These are phyloP conservation scores for Heliconius himera DNA, from an alignment of 1,140 invertebrate species.

Conservation along the genomic window DNA sequence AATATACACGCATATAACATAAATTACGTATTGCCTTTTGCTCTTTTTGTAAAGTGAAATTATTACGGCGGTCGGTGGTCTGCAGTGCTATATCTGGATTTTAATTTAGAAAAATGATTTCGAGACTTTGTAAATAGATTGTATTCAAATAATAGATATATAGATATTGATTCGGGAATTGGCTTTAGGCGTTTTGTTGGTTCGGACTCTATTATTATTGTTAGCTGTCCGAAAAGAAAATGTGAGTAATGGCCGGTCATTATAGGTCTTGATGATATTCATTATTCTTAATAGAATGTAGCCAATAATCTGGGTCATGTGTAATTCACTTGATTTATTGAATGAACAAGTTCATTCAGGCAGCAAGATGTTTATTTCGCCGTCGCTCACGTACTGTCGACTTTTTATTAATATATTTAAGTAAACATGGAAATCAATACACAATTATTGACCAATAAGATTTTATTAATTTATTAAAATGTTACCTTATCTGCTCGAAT, in stretches of 20 bases:
- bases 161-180: slow-evolving; percentile 59
- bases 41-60: slow-evolving; percentile 76
- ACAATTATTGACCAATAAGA: slow-evolving; percentile 58
- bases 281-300: slow-evolving; percentile 44
- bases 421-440: slow-evolving; percentile 69
- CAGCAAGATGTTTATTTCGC: slow-evolving; percentile 38
- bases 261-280: not conserved
- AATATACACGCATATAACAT: slow-evolving; percentile 78
- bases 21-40: slow-evolving; percentile 69
- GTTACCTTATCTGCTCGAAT: slow-evolving; percentile 34
- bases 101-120: slow-evolving; percentile 75
- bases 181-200: slow-evolving; percentile 64
- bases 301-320: slow-evolving; percentile 43
- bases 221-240: slow-evolving; percentile 26
- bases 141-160: slow-evolving; percentile 49
- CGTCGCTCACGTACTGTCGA: slow-evolving; percentile 35
- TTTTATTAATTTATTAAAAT: slow-evolving; percentile 37
- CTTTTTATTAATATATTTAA: slow-evolving; percentile 43
- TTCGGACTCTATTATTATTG: slow-evolving; percentile 52
- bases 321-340: slow-evolving; percentile 47
- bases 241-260: no score
- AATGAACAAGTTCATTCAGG: slow-evolving; percentile 43
- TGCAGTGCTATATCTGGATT: slow-evolving; percentile 63
- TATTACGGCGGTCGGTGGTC: slow-evolving; percentile 76
- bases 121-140: slow-evolving; percentile 57